phyloP scores from a whole-genome alignment of 2,888 invertebrate genomes.

The Terebella lapidaria region DNA sequence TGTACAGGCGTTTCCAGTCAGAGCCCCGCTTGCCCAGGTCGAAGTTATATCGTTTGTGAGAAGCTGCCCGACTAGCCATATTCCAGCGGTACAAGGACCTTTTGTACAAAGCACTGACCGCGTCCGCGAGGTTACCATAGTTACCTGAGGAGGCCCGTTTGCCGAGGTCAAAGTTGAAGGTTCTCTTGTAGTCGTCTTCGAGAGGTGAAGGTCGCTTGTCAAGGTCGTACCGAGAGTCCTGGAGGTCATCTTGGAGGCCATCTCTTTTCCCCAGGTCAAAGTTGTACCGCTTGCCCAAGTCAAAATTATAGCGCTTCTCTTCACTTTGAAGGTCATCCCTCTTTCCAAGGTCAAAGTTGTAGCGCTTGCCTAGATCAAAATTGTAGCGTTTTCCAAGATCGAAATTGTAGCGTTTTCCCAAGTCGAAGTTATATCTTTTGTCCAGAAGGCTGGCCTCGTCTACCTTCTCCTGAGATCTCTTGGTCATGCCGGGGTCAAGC shows the following conservation, averaged over 20 bases:
- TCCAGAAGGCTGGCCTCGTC: no score
- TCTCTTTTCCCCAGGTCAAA: neutral
- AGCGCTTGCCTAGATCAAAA: neutral
- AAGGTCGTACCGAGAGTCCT: neutral
- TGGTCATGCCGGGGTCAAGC: no score
- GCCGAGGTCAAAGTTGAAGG: neutral
- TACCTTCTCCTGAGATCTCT: no score
- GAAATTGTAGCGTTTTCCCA: conserved; percentile 2
- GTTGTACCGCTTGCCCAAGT: conserved; percentile 1
- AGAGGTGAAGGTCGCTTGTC: neutral
- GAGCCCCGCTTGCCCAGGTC: conserved; percentile 1
- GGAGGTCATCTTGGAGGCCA: neutral
- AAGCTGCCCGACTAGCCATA: neutral
- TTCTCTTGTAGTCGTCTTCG: neutral
- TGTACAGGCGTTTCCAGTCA: neutral
- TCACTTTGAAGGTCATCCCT: neutral
- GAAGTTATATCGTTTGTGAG: neutral
- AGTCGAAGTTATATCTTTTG: conserved; percentile 1
- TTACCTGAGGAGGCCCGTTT: neutral
- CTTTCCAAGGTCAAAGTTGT: conserved; percentile 1
- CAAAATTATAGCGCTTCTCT: neutral
- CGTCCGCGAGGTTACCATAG: neutral
- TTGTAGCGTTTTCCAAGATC: neutral
- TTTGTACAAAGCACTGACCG: neutral
- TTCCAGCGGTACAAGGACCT: neutral